A percentile compares a stretch with the other conserved stretches of the same genome.
phyloP scores from a whole-genome alignment of 2,888 invertebrate species.

The Archips xylosteana region DNA sequence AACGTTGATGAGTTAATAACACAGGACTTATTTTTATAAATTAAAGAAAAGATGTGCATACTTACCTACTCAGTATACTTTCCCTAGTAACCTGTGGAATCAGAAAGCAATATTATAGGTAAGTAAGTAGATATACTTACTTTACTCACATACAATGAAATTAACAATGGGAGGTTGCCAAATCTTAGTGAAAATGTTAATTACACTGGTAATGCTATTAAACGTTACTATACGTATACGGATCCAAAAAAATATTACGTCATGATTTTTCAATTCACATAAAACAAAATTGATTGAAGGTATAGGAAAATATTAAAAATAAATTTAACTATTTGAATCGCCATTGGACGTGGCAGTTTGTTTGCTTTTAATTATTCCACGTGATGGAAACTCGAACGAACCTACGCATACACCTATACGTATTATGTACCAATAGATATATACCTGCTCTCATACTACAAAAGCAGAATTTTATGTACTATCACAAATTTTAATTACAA shows the following conservation, averaged over 20 bases:
- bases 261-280: background rate
- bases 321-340: slow-evolving; percentile 40
- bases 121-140: too few relatives aligned
- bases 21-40: too few relatives aligned
- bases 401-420: slow-evolving; percentile 10
- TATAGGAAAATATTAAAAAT: slow-evolving; percentile 36
- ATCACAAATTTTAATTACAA: too few relatives aligned
- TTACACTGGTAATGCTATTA: background rate
- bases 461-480: background rate
- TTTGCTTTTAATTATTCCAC: slow-evolving; percentile 42
- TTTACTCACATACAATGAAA: too few relatives aligned
- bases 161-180: too few relatives aligned
- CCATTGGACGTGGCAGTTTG: slow-evolving; percentile 37
- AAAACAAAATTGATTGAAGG: slow-evolving; percentile 22
- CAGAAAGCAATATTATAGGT: too few relatives aligned
- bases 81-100: too few relatives aligned
- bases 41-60: too few relatives aligned
- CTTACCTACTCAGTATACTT: too few relatives aligned
- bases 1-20: too few relatives aligned
- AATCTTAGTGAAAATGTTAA: background rate
- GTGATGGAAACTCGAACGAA: slow-evolving; percentile 39
- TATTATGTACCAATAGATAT: background rate
- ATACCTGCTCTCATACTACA: background rate
- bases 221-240: background rate
- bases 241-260: background rate